A percentile compares a stretch with the other conserved stretches of the same genome.
These are phyloP conservation scores for Thelaira solivaga DNA, from an alignment of 2,888 invertebrate genomes.

Conservation along the genomic window DNA sequence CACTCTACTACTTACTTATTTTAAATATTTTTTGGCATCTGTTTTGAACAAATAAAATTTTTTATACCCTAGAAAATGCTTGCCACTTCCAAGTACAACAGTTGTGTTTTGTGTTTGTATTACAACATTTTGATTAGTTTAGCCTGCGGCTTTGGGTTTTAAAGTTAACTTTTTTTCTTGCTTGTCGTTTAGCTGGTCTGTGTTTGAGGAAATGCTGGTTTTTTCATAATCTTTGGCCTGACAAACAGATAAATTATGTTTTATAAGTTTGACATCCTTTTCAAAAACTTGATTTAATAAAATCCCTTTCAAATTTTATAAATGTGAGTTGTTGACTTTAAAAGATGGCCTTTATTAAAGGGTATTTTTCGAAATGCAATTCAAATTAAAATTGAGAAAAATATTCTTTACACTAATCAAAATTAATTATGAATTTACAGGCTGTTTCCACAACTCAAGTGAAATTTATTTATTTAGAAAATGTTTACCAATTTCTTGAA, in stretches of 20 bases:
- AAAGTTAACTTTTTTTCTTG: conserved; percentile 26
- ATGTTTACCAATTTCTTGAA: too few relatives aligned
- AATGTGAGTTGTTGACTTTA: neutral
- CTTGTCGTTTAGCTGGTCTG: conserved; percentile 15
- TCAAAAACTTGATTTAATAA: neutral
- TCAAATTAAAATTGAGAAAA: too few relatives aligned
- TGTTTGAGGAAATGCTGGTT: conserved; percentile 29
- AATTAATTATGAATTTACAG: too few relatives aligned
- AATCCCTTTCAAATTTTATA: conserved; percentile 12
- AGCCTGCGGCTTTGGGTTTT: conserved; percentile 28
- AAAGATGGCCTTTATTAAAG: neutral
- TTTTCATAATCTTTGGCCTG: conserved; percentile 38
- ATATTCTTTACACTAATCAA: too few relatives aligned
- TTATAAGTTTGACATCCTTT: conserved; percentile 44
- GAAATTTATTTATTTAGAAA: too few relatives aligned
- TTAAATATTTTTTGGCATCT: too few relatives aligned
- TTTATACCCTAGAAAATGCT: too few relatives aligned
- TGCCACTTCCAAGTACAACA: too few relatives aligned
- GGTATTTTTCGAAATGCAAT: too few relatives aligned
- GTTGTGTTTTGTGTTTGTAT: neutral
- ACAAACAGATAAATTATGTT: conserved; percentile 32
- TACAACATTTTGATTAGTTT: conserved; percentile 36
- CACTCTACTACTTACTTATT: too few relatives aligned
- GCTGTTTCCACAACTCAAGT: too few relatives aligned
- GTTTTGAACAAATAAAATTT: too few relatives aligned